Evolutionary conservation across 1,140 invertebrate genomes (phyloP).

Genomic region (Phenacoccus solenopsis): DNA sequence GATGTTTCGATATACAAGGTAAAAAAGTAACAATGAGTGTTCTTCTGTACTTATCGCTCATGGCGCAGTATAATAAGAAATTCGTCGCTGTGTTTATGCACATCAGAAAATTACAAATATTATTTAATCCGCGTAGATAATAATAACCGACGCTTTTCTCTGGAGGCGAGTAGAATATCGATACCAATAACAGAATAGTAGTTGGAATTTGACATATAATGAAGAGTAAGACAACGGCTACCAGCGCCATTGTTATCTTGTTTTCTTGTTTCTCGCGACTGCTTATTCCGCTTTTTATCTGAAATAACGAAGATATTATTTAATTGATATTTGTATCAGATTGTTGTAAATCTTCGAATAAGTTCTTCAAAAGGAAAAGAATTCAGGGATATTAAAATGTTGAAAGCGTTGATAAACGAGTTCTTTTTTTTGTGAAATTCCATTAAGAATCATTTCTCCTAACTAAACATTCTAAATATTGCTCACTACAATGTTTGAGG

Average conservation of each 20-base stretch:
- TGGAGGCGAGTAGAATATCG: conserved; percentile 35
- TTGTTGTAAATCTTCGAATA: too few relatives aligned
- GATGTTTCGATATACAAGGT: conserved; percentile 31
- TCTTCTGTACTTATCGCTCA: conserved; percentile 60
- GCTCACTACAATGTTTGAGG: too few relatives aligned
- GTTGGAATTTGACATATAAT: conserved; percentile 57
- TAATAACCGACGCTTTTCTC: conserved; percentile 28
- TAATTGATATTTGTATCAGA: too few relatives aligned
- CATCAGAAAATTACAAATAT: conserved; percentile 58
- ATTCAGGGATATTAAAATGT: too few relatives aligned
- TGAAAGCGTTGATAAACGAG: too few relatives aligned
- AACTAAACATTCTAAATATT: too few relatives aligned
- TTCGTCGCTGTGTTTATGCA: conserved; percentile 57
- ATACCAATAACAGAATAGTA: conserved; percentile 42
- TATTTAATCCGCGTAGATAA: conserved; percentile 43
- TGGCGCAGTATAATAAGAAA: conserved; percentile 63
- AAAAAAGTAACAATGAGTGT: conserved; percentile 54
- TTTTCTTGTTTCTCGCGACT: conserved; percentile 43
- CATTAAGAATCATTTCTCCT: too few relatives aligned
- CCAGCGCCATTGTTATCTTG: conserved; percentile 60
- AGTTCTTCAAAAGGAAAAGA: too few relatives aligned
- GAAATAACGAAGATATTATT: neutral
- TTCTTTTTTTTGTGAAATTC: too few relatives aligned
- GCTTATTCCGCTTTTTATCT: conserved; percentile 19
- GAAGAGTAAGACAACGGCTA: conserved; percentile 60